These are phyloP conservation scores for Caerostris extrusa DNA, from an alignment of 1,140 invertebrate species.

Conservation along the genomic window DNA sequence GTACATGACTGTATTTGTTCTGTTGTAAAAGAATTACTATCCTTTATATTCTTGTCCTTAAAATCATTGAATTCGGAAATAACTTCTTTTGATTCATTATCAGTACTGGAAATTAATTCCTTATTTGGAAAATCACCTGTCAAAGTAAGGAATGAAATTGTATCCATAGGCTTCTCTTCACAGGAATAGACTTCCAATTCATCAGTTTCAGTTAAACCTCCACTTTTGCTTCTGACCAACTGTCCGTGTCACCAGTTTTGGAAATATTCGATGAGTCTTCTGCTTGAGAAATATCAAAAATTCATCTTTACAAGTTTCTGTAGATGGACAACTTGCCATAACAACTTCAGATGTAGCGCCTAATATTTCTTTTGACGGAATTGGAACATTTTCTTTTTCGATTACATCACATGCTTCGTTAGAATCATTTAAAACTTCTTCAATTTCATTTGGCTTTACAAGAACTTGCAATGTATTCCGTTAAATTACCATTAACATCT, in stretches of 20 bases:
- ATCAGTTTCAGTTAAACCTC: neutral
- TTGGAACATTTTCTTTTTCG: neutral
- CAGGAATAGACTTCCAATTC: neutral
- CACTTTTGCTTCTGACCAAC: constrained; percentile 14
- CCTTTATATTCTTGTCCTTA: neutral
- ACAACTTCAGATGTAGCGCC: too few species aligned
- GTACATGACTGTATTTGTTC: neutral
- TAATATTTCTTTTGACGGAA: neutral
- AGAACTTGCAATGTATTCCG: neutral
- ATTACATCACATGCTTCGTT: neutral
- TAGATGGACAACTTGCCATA: neutral
- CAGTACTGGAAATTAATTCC: neutral
- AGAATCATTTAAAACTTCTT: neutral
- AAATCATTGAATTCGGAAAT: neutral
- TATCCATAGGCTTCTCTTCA: neutral
- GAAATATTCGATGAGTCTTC: constrained; percentile 35
- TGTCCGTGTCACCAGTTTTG: neutral
- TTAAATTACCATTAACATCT: constrained; percentile 58
- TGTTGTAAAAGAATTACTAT: neutral
- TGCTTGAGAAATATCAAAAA: constrained; percentile 9
- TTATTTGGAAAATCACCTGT: neutral
- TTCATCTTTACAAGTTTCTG: constrained; percentile 40
- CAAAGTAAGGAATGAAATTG: neutral
- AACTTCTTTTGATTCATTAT: neutral
- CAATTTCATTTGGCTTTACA: neutral